A percentile compares a stretch with the other conserved stretches of the same genome.
Conservation (phyloP, 2,888 invertebrate species). For the Callimorpha dominula region DNA sequence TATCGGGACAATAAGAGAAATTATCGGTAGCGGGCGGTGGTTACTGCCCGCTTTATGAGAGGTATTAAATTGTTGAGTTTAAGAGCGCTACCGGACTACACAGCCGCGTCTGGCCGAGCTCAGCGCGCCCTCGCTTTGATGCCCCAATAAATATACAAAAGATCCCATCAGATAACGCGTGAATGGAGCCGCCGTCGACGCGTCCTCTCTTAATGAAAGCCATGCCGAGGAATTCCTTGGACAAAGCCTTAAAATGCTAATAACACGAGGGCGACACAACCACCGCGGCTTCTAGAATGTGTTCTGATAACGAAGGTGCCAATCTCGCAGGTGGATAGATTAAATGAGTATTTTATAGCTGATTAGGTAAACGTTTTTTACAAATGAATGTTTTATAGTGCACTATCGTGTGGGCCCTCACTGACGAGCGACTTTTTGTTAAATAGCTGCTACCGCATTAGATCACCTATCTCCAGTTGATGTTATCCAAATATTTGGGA, state of each 20-base stretch:
- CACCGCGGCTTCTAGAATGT: slow-evolving; percentile 58
- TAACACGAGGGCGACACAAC: slow-evolving; percentile 59
- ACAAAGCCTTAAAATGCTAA: slow-evolving; percentile 70
- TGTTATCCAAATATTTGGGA: slow-evolving; percentile 14
- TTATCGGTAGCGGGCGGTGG: slow-evolving; percentile 71
- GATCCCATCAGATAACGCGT: slow-evolving; percentile 76
- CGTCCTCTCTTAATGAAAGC: slow-evolving; percentile 64
- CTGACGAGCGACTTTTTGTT: slow-evolving; percentile 4
- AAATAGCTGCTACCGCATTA: slow-evolving; percentile 9
- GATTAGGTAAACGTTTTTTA: slow-evolving; percentile 57
- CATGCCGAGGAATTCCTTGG: slow-evolving; percentile 62
- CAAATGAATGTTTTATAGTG: slow-evolving; percentile 55
- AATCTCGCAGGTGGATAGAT: slow-evolving; percentile 66
- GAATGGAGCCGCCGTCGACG: slow-evolving; percentile 55
- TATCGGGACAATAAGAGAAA: slow-evolving; percentile 84
- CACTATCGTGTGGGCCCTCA: slow-evolving; percentile 6
- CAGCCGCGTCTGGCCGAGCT: slow-evolving; percentile 47
- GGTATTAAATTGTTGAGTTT: slow-evolving; percentile 78
- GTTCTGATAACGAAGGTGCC: slow-evolving; percentile 67
- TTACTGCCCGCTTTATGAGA: slow-evolving; percentile 79
- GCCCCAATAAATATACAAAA: slow-evolving; percentile 79
- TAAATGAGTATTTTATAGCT: slow-evolving; percentile 70
- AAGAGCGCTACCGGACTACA: slow-evolving; percentile 83
- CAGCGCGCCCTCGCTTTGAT: slow-evolving; percentile 58
- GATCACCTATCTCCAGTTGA: slow-evolving; percentile 10